These are phyloP conservation scores for Venturia canescens DNA, from an alignment of 1,140 invertebrate species.

Conservation along the genomic window DNA sequence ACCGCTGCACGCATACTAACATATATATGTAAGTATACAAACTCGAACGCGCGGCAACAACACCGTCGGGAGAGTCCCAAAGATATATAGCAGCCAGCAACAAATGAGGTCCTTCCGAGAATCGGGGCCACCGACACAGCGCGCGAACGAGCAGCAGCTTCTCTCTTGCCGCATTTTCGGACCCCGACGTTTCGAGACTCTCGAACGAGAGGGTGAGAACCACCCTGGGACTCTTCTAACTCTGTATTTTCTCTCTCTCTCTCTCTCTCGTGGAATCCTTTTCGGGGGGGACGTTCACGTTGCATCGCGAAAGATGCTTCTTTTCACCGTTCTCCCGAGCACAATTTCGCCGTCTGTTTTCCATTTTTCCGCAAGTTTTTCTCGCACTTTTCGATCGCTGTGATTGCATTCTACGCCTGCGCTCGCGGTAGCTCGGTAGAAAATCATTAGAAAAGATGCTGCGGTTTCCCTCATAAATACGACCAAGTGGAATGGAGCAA, in stretches of 20 bases:
- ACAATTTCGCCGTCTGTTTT: no score
- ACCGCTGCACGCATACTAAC: no score
- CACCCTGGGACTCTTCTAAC: slow-evolving; percentile 42
- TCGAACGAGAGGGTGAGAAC: slow-evolving; percentile 68
- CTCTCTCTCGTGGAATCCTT: background rate
- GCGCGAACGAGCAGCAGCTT: slow-evolving; percentile 51
- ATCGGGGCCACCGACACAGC: slow-evolving; percentile 76
- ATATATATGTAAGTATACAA: background rate
- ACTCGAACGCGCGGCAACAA: background rate
- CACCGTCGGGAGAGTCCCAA: slow-evolving; percentile 48
- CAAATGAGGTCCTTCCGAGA: slow-evolving; percentile 77
- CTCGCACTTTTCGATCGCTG: no score
- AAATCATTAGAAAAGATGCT: no score
- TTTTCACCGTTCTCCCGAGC: background rate
- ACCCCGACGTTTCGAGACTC: slow-evolving; percentile 30
- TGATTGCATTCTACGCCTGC: no score
- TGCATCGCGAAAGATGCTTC: no score
- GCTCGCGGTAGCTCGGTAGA: no score
- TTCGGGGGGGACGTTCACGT: no score
- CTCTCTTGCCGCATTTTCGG: slow-evolving; percentile 31
- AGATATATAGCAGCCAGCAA: slow-evolving; percentile 70
- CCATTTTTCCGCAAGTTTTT: no score
- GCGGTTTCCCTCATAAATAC: no score
- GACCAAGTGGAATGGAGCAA: no score
- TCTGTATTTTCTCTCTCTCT: slow-evolving; percentile 8